Conservation (phyloP, 2,113 vertebrate species). For the Clupea harengus region DNA sequence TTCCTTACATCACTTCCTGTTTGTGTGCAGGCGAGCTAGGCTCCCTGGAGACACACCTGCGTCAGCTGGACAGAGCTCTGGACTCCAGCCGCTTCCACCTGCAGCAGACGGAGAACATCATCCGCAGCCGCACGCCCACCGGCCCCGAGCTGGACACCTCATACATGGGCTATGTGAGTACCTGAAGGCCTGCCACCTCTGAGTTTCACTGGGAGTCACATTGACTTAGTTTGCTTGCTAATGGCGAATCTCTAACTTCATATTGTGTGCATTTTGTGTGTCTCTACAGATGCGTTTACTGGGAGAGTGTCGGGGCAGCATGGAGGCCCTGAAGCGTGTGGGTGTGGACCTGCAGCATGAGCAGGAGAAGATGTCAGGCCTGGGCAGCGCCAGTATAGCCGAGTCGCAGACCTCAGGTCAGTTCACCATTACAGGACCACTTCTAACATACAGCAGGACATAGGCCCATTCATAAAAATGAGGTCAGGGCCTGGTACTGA, state of each 20-base stretch:
- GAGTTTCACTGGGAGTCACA: no score
- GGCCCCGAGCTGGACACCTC: slow-evolving; percentile 84
- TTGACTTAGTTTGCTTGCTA: no score
- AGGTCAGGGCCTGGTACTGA: no score
- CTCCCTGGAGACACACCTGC: slow-evolving; percentile 79
- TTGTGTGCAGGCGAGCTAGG: slow-evolving; percentile 73
- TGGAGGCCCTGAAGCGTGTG: slow-evolving; percentile 87
- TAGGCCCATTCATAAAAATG: background rate
- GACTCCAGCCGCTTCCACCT: slow-evolving; percentile 83
- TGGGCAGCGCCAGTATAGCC: slow-evolving; percentile 84
- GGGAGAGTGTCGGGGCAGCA: slow-evolving; percentile 89
- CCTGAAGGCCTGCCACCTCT: background rate
- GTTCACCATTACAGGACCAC: background rate
- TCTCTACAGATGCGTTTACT: slow-evolving; percentile 87
- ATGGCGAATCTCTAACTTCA: no score
- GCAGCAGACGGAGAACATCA: slow-evolving; percentile 82
- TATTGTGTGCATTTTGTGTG: no score
- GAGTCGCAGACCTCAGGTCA: slow-evolving; percentile 91
- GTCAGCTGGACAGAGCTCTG: slow-evolving; percentile 80
- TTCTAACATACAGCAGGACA: background rate
- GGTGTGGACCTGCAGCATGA: slow-evolving; percentile 87
- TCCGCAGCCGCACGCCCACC: slow-evolving; percentile 85
- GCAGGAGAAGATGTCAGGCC: slow-evolving; percentile 83
- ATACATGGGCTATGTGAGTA: slow-evolving; percentile 95
- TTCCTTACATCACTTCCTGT: slow-evolving; percentile 10